phyloP scores from a whole-genome alignment of 2,888 invertebrate species.

The Phanerotoma sp. region DNA sequence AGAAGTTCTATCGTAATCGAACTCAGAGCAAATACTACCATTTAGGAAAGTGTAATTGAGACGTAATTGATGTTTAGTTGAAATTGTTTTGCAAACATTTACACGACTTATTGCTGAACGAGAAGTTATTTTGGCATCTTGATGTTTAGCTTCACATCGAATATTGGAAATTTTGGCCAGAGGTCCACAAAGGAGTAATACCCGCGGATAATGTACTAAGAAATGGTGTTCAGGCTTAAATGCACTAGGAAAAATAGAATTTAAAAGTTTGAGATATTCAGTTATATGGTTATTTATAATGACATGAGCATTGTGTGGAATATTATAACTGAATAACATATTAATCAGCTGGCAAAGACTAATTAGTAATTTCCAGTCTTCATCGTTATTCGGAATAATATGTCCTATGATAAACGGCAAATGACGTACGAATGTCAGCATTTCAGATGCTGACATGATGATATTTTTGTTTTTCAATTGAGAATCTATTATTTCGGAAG shows the following conservation, averaged over 20 bases:
- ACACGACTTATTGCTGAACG: slow-evolving; percentile 17
- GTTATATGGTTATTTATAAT: slow-evolving; percentile 1
- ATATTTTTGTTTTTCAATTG: slow-evolving; percentile 6
- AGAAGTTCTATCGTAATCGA: too few relatives aligned
- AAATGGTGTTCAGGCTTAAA: slow-evolving; percentile 30
- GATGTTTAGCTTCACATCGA: slow-evolving; percentile 27
- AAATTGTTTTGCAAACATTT: slow-evolving; percentile 19
- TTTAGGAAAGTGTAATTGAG: too few relatives aligned
- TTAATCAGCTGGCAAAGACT: slow-evolving; percentile 16
- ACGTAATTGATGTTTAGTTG: slow-evolving; percentile 19
- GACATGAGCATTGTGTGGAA: neutral
- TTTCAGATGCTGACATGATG: slow-evolving; percentile 27
- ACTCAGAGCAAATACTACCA: too few relatives aligned
- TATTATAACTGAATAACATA: neutral
- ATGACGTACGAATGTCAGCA: slow-evolving; percentile 16
- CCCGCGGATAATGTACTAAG: slow-evolving; percentile 24
- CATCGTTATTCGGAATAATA: slow-evolving; percentile 14
- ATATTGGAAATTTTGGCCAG: slow-evolving; percentile 21
- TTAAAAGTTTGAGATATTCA: slow-evolving; percentile 20
- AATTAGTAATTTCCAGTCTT: slow-evolving; percentile 19
- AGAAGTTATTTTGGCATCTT: slow-evolving; percentile 10
- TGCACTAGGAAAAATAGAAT: slow-evolving; percentile 5
- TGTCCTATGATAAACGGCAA: slow-evolving; percentile 23
- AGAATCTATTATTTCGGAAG: slow-evolving; percentile 2
- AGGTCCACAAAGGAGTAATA: slow-evolving; percentile 23